Percentiles rank a stretch among this genome's conserved stretches.
Conservation (phyloP, 2,888 invertebrate genomes). For the Coelinius sp. region DNA sequence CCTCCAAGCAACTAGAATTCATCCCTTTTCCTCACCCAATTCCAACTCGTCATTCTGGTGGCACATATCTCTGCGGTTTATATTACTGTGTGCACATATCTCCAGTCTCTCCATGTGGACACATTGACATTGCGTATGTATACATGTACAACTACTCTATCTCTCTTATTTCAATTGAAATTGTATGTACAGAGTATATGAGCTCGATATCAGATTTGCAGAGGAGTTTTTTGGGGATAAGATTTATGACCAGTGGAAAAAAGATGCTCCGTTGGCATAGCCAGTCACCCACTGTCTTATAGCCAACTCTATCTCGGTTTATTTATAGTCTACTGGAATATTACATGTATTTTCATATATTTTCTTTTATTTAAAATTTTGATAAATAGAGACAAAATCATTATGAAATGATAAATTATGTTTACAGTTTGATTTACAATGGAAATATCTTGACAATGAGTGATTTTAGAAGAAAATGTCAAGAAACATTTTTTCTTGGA, state of each 20-base stretch:
- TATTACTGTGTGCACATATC: slow-evolving; percentile 18
- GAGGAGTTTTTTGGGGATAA: slow-evolving; percentile 20
- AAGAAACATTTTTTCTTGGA: no score
- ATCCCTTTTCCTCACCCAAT: slow-evolving; percentile 18
- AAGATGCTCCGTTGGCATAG: slow-evolving; percentile 4
- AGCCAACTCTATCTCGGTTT: not conserved
- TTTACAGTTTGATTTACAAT: no score
- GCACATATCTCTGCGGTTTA: slow-evolving; percentile 24
- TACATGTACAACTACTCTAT: slow-evolving; percentile 4
- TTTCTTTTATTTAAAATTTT: not conserved
- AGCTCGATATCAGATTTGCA: slow-evolving; percentile 56
- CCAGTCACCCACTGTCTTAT: slow-evolving; percentile 11
- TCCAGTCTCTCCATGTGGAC: not conserved
- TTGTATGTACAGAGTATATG: slow-evolving; percentile 31
- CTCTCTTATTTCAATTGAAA: slow-evolving; percentile 14
- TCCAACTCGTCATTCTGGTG: not conserved
- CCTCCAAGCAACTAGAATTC: slow-evolving; percentile 7
- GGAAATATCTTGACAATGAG: no score
- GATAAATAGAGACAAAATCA: no score
- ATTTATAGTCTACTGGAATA: not conserved
- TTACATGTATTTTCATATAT: not conserved
- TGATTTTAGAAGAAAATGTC: no score
- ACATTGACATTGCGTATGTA: not conserved
- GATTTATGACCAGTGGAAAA: slow-evolving; percentile 13
- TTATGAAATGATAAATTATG: no score